phyloP scores from a whole-genome alignment of 2,113 vertebrate species.

The Onychostruthus taczanowskii region DNA sequence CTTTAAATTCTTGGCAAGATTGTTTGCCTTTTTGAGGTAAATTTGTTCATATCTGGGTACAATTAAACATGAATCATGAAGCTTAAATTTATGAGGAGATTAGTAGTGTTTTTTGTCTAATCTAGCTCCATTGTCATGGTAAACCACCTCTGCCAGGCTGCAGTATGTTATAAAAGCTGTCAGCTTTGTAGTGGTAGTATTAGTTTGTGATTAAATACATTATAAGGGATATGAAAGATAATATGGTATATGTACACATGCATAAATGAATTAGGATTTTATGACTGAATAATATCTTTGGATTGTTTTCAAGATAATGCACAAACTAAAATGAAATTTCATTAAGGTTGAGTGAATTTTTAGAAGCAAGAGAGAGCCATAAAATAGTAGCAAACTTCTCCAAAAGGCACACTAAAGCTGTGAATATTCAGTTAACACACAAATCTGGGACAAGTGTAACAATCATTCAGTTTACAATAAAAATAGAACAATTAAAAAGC shows the following conservation, averaged over 20 bases:
- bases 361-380: not conserved
- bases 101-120: slow-evolving; percentile 37
- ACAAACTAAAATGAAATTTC: not conserved
- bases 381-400: not conserved
- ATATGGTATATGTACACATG: not conserved
- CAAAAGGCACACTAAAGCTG: not conserved
- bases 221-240: not conserved
- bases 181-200: not conserved
- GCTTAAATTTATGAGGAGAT: slow-evolving; percentile 49
- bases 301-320: not conserved
- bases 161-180: not conserved
- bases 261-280: not conserved
- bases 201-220: slow-evolving; percentile 24
- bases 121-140: not conserved
- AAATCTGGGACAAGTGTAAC: not conserved
- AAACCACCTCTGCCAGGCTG: not conserved
- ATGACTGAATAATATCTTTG: not conserved
- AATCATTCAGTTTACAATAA: not conserved
- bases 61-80: slow-evolving; percentile 27
- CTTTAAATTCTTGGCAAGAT: slow-evolving; percentile 62
- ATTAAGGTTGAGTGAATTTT: not conserved
- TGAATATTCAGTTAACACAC: not conserved
- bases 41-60: slow-evolving; percentile 15
- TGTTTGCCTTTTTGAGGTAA: slow-evolving; percentile 39
- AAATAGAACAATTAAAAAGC: not conserved